Percentiles rank a stretch among this genome's conserved stretches.
These are phyloP conservation scores for Heliocidaris erythrogramma DNA, from an alignment of 35 echinoderm and acorn worm species.

Conservation along the genomic window DNA sequence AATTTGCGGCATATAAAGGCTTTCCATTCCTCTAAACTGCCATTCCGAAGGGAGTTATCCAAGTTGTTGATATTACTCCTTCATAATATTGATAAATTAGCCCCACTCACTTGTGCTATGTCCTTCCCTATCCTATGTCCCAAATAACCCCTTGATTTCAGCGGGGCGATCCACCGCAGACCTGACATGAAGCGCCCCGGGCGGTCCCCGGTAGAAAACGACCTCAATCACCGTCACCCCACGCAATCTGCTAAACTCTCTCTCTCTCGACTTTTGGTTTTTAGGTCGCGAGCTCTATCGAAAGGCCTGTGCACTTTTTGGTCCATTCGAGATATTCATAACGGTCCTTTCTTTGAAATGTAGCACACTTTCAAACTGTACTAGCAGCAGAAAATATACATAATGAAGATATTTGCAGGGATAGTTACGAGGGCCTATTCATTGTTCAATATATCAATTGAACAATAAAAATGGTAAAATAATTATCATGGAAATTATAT, in stretches of 20 bases:
- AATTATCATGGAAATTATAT: no score
- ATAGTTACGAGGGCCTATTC: no score
- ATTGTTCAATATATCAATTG: no score
- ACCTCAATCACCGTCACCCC: conserved; percentile 41
- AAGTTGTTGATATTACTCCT: neutral
- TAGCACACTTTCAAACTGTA: no score
- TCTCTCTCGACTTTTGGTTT: neutral
- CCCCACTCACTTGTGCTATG: neutral
- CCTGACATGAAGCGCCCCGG: conserved; percentile 31
- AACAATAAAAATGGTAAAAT: no score
- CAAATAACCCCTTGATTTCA: neutral
- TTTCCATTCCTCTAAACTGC: neutral
- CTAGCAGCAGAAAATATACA: no score
- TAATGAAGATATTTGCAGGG: no score
- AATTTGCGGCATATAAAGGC: neutral
- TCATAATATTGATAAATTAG: conserved; percentile 14
- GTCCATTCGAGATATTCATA: neutral
- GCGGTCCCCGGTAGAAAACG: conserved; percentile 32
- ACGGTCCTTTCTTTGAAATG: neutral
- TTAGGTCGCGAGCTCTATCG: neutral
- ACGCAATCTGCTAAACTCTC: conserved; percentile 27
- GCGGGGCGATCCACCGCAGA: neutral
- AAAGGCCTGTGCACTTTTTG: conserved; percentile 37
- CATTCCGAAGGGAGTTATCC: neutral
- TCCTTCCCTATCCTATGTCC: neutral